Percentiles rank a stretch among this genome's conserved stretches.
Evolutionary conservation across 2,888 invertebrate species (phyloP).

Genomic region (Caenorhabditis sp.): DNA sequence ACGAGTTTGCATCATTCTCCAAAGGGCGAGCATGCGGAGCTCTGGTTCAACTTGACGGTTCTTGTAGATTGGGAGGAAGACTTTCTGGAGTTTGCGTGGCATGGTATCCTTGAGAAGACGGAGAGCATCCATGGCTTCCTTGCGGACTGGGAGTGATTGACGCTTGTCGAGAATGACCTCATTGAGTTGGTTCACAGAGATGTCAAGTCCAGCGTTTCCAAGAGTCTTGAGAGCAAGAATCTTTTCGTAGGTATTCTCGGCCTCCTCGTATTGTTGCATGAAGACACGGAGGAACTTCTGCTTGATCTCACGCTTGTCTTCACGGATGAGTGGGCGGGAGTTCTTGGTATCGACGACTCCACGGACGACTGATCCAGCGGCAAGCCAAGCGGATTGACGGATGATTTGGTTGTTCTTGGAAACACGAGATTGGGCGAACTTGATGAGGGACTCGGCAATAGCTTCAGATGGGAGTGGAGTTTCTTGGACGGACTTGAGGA

Average conservation of each 20-base stretch:
- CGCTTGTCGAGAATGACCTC: constrained; percentile 77
- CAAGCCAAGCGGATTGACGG: constrained; percentile 73
- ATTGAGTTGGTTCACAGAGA: constrained; percentile 75
- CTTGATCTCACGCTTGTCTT: constrained; percentile 64
- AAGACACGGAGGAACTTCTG: constrained; percentile 63
- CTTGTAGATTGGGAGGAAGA: constrained; percentile 76
- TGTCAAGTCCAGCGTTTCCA: constrained; percentile 80
- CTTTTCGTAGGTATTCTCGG: constrained; percentile 75
- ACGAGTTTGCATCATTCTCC: constrained; percentile 74
- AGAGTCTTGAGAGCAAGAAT: constrained; percentile 80
- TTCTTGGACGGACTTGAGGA: constrained; percentile 73
- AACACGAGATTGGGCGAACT: constrained; percentile 57
- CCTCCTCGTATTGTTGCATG: constrained; percentile 71
- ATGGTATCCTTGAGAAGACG: constrained; percentile 70
- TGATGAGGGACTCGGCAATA: constrained; percentile 61
- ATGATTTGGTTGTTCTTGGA: constrained; percentile 49
- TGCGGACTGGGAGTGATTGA: constrained; percentile 74
- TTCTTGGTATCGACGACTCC: constrained; percentile 63
- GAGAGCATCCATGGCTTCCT: constrained; percentile 79
- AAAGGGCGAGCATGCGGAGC: constrained; percentile 77
- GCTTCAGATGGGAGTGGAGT: constrained; percentile 69
- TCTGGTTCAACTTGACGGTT: constrained; percentile 75
- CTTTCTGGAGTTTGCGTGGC: constrained; percentile 69
- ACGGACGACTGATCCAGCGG: constrained; percentile 65
- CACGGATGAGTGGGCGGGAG: constrained; percentile 67